phyloP scores from a whole-genome alignment of 2,113 vertebrate species.

The Anser cygnoides region DNA sequence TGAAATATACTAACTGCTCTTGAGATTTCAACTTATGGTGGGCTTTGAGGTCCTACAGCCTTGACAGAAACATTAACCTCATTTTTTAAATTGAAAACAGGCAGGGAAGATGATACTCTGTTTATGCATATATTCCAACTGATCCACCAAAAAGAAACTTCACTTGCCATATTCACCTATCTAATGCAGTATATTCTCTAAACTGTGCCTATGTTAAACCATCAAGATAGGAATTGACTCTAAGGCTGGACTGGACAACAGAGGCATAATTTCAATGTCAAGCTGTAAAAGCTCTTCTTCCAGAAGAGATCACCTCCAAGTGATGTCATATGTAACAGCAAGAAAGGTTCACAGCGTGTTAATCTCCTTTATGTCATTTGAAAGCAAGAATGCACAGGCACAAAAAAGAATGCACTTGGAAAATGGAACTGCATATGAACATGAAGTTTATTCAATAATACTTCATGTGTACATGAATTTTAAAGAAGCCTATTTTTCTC shows the following conservation, averaged over 20 bases:
- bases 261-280: background rate
- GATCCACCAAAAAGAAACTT: background rate
- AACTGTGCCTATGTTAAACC: background rate
- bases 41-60: background rate
- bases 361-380: background rate
- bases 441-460: background rate
- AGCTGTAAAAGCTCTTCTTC: background rate
- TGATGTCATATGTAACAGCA: background rate
- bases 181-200: background rate
- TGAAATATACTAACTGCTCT: background rate
- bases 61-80: background rate
- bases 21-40: background rate
- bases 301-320: background rate
- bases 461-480: background rate
- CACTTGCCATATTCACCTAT: background rate
- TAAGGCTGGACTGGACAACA: background rate
- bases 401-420: background rate
- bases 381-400: background rate
- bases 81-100: background rate
- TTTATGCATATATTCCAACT: background rate
- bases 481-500: background rate
- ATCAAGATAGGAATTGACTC: background rate
- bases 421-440: background rate
- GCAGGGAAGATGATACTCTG: background rate
- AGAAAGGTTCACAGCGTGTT: background rate